Percentiles rank a stretch among this genome's conserved stretches.
phyloP scores from a whole-genome alignment of 1,140 invertebrate genomes.

The Pseudachorutes palmiensis region DNA sequence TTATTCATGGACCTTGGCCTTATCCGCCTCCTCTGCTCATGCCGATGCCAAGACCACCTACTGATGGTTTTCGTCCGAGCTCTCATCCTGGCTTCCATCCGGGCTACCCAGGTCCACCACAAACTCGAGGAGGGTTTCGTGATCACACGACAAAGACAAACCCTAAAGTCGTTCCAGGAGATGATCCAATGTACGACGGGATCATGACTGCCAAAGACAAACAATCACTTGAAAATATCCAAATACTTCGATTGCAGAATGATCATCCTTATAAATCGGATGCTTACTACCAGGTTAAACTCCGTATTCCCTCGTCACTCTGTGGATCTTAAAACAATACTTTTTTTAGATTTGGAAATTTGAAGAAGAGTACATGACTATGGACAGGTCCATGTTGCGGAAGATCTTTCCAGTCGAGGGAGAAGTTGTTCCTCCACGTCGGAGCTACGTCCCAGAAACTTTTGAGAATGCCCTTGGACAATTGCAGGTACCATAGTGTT shows the following conservation, averaged over 20 bases:
- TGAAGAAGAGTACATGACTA: background rate
- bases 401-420: slow-evolving; percentile 40
- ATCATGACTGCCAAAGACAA: slow-evolving; percentile 85
- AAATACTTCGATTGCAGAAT: slow-evolving; percentile 75
- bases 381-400: slow-evolving; percentile 42
- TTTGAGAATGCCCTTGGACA: slow-evolving; percentile 89
- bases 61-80: no score
- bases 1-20: no score
- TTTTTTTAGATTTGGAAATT: background rate
- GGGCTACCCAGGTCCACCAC: no score
- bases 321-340: no score
- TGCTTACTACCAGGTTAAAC: slow-evolving; percentile 70
- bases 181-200: no score
- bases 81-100: no score
- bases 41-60: no score
- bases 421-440: slow-evolving; percentile 44
- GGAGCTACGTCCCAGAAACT: slow-evolving; percentile 64
- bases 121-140: no score
- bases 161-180: no score
- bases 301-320: background rate
- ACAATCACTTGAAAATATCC: slow-evolving; percentile 87
- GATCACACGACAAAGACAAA: no score
- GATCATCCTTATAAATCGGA: slow-evolving; percentile 77
- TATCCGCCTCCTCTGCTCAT: no score
- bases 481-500: slow-evolving; percentile 50